These are phyloP conservation scores for Pristionchus pacificus DNA, from an alignment of 1,140 invertebrate genomes.

Conservation along the genomic window DNA sequence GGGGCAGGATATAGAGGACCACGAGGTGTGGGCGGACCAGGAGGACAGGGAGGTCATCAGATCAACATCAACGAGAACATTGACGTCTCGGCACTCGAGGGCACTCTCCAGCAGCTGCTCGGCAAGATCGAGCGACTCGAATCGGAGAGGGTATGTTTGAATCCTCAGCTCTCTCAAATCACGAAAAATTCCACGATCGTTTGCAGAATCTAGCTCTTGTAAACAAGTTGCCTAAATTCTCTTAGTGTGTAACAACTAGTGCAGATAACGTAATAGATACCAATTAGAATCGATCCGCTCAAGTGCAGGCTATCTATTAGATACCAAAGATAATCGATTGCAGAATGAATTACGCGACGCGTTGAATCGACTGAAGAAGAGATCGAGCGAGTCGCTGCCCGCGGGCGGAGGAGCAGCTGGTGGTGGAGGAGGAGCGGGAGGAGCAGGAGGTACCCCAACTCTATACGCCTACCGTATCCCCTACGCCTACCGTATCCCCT, in stretches of 20 bases:
- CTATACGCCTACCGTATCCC: no score
- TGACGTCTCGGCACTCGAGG: conserved; percentile 44
- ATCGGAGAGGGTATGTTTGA: conserved; percentile 44
- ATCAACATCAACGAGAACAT: conserved; percentile 27
- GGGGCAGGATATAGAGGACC: conserved; percentile 29
- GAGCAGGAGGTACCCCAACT: no score
- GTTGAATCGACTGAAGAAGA: conserved; percentile 53
- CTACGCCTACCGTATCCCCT: no score
- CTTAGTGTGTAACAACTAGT: no score
- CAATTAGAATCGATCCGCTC: no score
- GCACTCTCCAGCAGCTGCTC: conserved; percentile 44
- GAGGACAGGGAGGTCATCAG: conserved; percentile 15
- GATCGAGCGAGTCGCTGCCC: conserved; percentile 49
- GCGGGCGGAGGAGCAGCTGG: no score
- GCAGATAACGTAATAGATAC: no score
- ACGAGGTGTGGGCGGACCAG: conserved; percentile 14
- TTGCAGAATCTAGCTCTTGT: conserved; percentile 28
- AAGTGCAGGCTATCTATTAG: neutral
- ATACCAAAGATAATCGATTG: conserved; percentile 1
- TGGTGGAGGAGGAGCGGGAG: no score
- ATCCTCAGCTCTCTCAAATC: conserved; percentile 4
- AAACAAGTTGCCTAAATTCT: no score
- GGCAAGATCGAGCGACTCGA: conserved; percentile 49
- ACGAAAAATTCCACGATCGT: conserved; percentile 11
- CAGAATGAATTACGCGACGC: conserved; percentile 53